Evolutionary conservation across 1,140 invertebrate genomes (phyloP), one percentile per base, ranked within the genome.

Genomic region (Archivesica marissinica): DNA sequence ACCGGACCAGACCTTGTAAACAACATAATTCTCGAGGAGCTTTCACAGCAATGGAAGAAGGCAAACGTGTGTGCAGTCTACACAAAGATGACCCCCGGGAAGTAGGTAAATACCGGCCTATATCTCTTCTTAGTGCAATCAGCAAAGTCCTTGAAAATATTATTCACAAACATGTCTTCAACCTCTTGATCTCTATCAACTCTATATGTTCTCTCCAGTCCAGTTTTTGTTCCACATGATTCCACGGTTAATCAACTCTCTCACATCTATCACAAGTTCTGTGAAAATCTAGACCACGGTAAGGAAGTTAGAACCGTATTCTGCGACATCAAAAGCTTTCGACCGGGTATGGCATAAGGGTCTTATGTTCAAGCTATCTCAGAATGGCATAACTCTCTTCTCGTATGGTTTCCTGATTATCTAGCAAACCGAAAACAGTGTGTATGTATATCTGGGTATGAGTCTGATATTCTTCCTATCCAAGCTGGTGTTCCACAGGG

Each of bases 11-110:
- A n/a, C n/a, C n/a, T n/a, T n/a, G n/a, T n/a, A n/a, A n/a, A n/a
- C n/a, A n/a, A n/a, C n/a, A n/a, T n/a, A n/a, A n/a, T n/a, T n/a
- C n/a, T n/a, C n/a, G n/a, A n/a, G n/a, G n/a, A n/a, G n/a, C n/a
- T n/a, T n/a, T n/a, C n/a, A n/a, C n/a, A n/a, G n/a, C 17, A 41
- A 44, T 80, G 84, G 82, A 85, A 85, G 64, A 17, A 44, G 61
- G 83, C 76, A 17, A 75, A 85, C 47, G 64, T 68, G 28, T 68
- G 44, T 44, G 54, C 75, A 23, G 56, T 85, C 13, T 47, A 44
- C 33, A 79, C 78, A 79, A 85, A 28, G 41, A 56, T n/a, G 52
- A 85, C 44, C 56, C 17, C 56, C 33, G 33, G 17, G 15, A 35
- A 44, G 9, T 72, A 33, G 7, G 20, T 25, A 85, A 78, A 25